Base-by-base conservation (phyloP, 1,140 invertebrate species). In the Camponotus vicinus region DNA sequence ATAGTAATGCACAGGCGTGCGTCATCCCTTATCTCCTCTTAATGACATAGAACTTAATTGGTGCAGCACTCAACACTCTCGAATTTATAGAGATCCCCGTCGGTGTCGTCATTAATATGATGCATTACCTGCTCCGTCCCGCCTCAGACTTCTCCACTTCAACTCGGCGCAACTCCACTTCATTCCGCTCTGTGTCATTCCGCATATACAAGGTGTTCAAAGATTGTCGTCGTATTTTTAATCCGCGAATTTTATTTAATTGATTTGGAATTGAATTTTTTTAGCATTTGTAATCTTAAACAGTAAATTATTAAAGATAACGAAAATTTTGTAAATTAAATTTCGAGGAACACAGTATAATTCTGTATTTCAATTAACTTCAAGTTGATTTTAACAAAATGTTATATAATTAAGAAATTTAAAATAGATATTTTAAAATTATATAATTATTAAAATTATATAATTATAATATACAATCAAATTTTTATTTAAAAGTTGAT, bases 21-120 rank as follows among this genome's bases (percentile, higher is more conserved):
- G 64, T 52, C 69, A 71, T 27, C 40, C 61, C 67, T 88, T 84
- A 78, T 89, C 77, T 77, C 84, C 75, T 76, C 80, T 88, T 91
- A 91, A 91, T 90, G 90, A 91, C 82, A 89, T 86, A 88, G 82
- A 79, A 89, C 86, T 90, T 91, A 91, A 91, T 91, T 91, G 88
- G 88, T 67, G 88, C 88, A 63, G 71, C 90, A 90, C 90, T 91
- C 87, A 85, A 90, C 90, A 89, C 86, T 87, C 86, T 89, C 71
- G 91, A 91, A 90, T 89, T 86, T 90, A 91, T 87, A 85, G 67
- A 63, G 77, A 89, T 83, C 45, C 66, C 67, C 64, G 73, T 85
- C 80, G 87, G 88, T 83, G 61, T 90, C 88, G 85, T 91, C 86
- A 91, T 91, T 91, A 91, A 91, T 90, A 91, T 89, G 90, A 91